Evolutionary conservation across 1,140 invertebrate species (phyloP).

Genomic region (Ladona fulva): DNA sequence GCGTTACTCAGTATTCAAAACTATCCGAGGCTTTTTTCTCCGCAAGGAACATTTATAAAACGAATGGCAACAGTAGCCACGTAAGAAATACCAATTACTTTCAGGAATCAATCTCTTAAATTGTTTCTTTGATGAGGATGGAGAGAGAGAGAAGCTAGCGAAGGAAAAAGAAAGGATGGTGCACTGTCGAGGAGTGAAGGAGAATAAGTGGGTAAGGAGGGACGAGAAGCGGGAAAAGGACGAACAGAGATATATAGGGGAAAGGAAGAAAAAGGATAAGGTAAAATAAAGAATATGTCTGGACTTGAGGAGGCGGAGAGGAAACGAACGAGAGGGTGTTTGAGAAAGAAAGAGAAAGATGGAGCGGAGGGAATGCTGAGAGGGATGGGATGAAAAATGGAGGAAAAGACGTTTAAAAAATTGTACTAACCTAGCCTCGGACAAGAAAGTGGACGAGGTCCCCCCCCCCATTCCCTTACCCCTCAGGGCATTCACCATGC

Average conservation of each 20-base stretch:
- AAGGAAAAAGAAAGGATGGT: neutral
- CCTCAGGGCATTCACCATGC: neutral
- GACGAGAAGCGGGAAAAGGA: neutral
- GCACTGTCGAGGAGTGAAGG: neutral
- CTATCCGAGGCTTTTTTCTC: neutral
- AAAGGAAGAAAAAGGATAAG: neutral
- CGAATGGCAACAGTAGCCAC: neutral
- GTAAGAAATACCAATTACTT: conserved; percentile 7
- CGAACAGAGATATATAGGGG: neutral
- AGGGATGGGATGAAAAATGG: conserved; percentile 5
- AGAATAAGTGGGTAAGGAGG: neutral
- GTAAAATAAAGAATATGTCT: neutral
- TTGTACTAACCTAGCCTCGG: conserved; percentile 7
- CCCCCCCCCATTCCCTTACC: neutral
- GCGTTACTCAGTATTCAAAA: neutral
- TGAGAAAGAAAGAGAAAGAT: neutral
- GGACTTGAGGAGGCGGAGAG: neutral
- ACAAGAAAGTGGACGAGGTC: neutral
- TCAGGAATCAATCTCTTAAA: conserved; percentile 6
- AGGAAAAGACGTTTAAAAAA: conserved; percentile 7
- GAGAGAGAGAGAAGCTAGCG: neutral
- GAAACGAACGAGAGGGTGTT: neutral
- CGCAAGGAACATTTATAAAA: neutral
- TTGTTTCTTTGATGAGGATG: neutral
- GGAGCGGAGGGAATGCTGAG: neutral